These are phyloP conservation scores for Urechis unicinctus DNA, from an alignment of 2,888 invertebrate species.

Conservation along the genomic window DNA sequence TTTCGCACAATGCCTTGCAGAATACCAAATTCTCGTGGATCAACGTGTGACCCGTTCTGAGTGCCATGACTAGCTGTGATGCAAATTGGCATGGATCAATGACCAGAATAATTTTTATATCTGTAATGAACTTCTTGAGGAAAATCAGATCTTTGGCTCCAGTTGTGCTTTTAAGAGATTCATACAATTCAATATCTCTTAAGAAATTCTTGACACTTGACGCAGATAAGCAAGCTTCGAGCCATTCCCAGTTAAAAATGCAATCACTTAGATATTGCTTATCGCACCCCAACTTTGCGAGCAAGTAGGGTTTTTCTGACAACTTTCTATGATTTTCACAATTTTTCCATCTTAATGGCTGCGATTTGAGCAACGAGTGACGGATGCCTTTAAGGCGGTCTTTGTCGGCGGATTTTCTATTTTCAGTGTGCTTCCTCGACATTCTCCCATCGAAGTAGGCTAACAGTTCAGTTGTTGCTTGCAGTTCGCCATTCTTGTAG, in stretches of 20 bases:
- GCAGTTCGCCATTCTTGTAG: background rate
- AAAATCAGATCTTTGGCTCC: background rate
- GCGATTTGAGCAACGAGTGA: background rate
- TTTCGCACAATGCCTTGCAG: background rate
- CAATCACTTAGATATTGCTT: background rate
- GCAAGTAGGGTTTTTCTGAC: constrained; percentile 3
- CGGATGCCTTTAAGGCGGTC: background rate
- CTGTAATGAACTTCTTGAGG: background rate
- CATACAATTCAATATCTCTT: background rate
- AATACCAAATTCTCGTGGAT: background rate
- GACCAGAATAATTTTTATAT: background rate
- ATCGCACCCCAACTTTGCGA: background rate
- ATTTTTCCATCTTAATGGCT: background rate
- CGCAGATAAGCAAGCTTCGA: constrained; percentile 4
- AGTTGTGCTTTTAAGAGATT: too few species aligned
- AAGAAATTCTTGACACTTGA: constrained; percentile 1
- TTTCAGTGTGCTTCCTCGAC: background rate
- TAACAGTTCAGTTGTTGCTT: background rate
- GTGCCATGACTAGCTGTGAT: background rate
- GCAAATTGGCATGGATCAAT: background rate
- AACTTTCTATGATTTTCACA: constrained; percentile 3
- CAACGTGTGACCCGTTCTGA: background rate
- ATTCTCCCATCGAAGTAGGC: constrained; percentile 10
- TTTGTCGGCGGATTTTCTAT: background rate
- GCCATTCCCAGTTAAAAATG: constrained; percentile 8